phyloP scores from a whole-genome alignment of 2,113 vertebrate genomes.

The Poeciliopsis turrubarensis region DNA sequence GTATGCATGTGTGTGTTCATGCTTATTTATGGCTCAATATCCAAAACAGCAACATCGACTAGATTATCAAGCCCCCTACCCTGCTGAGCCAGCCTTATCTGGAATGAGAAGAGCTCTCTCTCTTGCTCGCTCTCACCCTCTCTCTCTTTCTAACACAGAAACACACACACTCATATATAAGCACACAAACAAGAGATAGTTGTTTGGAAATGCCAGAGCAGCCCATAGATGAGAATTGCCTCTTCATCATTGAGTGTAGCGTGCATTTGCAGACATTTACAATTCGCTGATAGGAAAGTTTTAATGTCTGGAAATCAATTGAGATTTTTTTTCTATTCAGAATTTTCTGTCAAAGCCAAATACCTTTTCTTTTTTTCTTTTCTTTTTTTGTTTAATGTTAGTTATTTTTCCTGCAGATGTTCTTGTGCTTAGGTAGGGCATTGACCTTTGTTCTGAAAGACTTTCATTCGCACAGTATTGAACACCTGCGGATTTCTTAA shows the following conservation, averaged over 20 bases:
- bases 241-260: constrained; percentile 50
- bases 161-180: constrained; percentile 19
- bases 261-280: constrained; percentile 15
- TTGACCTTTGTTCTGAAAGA: neutral
- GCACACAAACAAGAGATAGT: constrained; percentile 33
- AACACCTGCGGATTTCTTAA: too few relatives aligned
- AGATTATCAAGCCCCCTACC: constrained; percentile 63
- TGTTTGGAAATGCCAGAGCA: constrained; percentile 63
- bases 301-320: neutral
- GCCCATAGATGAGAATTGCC: constrained; percentile 58
- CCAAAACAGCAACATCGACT: constrained; percentile 68
- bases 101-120: constrained; percentile 52
- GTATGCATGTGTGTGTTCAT: constrained; percentile 15
- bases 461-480: too few relatives aligned
- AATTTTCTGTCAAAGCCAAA: constrained; percentile 1
- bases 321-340: constrained; percentile 30
- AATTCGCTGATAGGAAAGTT: neutral
- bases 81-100: constrained; percentile 75
- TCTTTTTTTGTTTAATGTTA: neutral
- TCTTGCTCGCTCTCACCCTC: constrained; percentile 6
- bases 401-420: neutral
- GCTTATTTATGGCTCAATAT: constrained; percentile 79
- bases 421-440: neutral
- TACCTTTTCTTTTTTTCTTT: neutral
- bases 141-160: constrained; percentile 12